Percentiles rank a stretch among this genome's conserved stretches.
These are phyloP conservation scores for Erpetoichthys calabaricus DNA, from an alignment of 2,797 vertebrate genomes.

Conservation along the genomic window DNA sequence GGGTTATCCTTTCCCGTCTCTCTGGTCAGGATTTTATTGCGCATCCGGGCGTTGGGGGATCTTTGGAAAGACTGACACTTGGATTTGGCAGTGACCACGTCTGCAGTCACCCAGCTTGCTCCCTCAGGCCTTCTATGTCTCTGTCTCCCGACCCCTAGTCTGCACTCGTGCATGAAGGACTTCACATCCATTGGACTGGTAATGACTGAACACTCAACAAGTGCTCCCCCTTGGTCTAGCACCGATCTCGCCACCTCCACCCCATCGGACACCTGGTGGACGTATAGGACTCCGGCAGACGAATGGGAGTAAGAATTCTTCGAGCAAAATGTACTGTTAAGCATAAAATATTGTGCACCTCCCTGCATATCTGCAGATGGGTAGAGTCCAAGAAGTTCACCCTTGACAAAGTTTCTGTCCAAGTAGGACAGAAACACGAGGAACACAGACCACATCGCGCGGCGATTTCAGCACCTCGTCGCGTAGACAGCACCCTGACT, in stretches of 20 bases:
- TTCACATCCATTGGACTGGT: constrained; percentile 32
- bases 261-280: constrained; percentile 54
- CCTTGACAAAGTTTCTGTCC: constrained; percentile 42
- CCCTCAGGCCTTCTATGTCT: constrained; percentile 6
- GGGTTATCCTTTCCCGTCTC: background rate
- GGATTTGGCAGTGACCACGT: constrained; percentile 32
- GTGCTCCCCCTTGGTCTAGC: constrained; percentile 24
- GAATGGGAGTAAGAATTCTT: constrained; percentile 26
- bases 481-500: constrained; percentile 48
- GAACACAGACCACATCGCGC: constrained; percentile 50
- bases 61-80: constrained; percentile 29
- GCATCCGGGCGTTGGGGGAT: too few relatives aligned
- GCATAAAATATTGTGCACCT: constrained; percentile 32
- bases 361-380: constrained; percentile 34
- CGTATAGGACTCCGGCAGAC: constrained; percentile 9
- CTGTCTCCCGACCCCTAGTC: constrained; percentile 28
- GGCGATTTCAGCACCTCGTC: constrained; percentile 56
- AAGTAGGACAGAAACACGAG: constrained; percentile 52
- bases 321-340: constrained; percentile 41
- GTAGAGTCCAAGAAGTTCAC: constrained; percentile 26
- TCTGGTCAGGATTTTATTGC: too few relatives aligned
- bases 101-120: constrained; percentile 25
- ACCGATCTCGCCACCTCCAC: constrained; percentile 38
- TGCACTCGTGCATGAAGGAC: constrained; percentile 43
- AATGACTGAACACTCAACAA: constrained; percentile 35